Base-by-base conservation (phyloP, 2,113 vertebrate genomes). In the Egretta garzetta region DNA sequence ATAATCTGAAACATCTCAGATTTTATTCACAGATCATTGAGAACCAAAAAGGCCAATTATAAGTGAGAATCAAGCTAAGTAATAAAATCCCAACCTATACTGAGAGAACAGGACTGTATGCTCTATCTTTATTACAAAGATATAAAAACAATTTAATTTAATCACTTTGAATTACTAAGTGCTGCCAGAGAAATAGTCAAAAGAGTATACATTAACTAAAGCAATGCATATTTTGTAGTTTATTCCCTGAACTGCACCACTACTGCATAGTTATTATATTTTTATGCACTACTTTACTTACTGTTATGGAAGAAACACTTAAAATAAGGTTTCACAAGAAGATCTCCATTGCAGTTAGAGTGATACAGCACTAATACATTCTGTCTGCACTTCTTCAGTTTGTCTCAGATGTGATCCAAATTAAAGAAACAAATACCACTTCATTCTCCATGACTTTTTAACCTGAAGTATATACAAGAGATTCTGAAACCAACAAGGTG, bases 21-120 rank as follows among this genome's bases (percentile, higher is more conserved):
- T 95, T 97, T 97, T 90, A 77, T 97, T 92, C 83, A 92, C 75
- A 97, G 87, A 19, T 85, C 53, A 89, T 60, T 88, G 64, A 93
- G 43, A 97, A 67, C 3, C 27, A 81, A 50, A 95, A 93, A 85
- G 55, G 37, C 92, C 71, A 95, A 94, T 94, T 96, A 90, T 67
- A 97, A 96, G 52, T 0, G 1, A 91, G 68, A 96, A 92, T 84
- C 86, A 86, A 96, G 32, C 33, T 70, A 88, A 88, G 37, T 74
- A 73, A 91, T 89, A 95, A 80, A 97, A 96, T 92, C 24, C 8
- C 77, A 96, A 70, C 12, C 37, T 92, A 56, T 88, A 26, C 11
- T 67, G 32, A 73, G 45, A 88, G 50, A 86, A 95, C 53, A 88
- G 26, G 32, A 12, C 52, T 91, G 28, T 77, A 84, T 71, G 83